Evolutionary conservation across 2,113 vertebrate species (phyloP), one percentile per base, ranked within the genome.

Genomic region (Nettapus auritus): DNA sequence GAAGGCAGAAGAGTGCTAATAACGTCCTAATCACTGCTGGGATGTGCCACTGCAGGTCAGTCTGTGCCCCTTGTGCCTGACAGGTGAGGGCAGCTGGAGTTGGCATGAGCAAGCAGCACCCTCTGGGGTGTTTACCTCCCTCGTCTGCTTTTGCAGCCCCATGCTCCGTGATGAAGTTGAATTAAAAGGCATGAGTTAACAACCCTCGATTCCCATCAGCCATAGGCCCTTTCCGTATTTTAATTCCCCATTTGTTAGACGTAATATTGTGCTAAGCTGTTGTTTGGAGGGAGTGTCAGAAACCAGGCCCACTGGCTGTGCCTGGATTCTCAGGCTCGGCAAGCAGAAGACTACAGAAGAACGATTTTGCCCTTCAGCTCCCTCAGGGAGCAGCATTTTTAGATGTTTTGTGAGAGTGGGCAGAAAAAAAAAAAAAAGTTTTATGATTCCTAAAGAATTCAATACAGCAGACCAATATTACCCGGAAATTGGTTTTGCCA

Each of bases 91-190:
- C 23, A 52, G 50, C 23, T 13, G 13, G 50, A 25, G 23, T 25
- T 52, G 50, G 50, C 50, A 25, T 31, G 53, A 56, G 53, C 53
- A 31, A 55, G 52, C 53, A 56, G 53, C 53, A 29, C 53, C 53
- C 15, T 56, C 53, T 56, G 52, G 13, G 13, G 28, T 56, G 53
- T 11, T 75, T 20, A 5, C 69, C 7, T 62, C 67, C 36, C 31
- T 59, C 17, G 11, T n/a, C 20, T 46, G 2, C 48, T 50, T 40
- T 52, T 55, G 52, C 34, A 62, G 1, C 29, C 28, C 10, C 9
- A 3, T 69, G 14, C 11, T 76, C 34, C 17, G 1, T 6, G 8
- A 48, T 13, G 40, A 25, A 3, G 0, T 1, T 28, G 9, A 29
- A 34, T 48, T 66, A 66, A 38, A 66, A 26, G 31, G 5, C 5